Evolutionary conservation across 1,140 invertebrate genomes (phyloP).

Genomic region (Bathynomus jamesi): DNA sequence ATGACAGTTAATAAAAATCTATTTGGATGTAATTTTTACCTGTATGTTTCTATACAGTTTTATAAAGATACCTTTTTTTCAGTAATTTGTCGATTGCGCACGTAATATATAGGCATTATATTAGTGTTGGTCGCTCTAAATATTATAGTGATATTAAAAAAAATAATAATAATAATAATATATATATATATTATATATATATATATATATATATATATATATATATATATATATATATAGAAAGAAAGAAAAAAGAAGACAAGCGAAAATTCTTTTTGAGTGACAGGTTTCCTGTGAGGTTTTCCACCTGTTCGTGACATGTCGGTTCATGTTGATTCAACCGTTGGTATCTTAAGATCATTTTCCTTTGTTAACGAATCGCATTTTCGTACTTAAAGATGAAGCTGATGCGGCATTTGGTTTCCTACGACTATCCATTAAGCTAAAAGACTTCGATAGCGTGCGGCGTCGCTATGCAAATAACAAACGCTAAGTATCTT

Average conservation of each 20-base stretch:
- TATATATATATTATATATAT: slow-evolving; percentile 3
- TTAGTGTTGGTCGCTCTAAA: too few relatives aligned
- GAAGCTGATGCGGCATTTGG: neutral
- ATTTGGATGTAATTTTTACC: too few relatives aligned
- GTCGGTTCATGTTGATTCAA: neutral
- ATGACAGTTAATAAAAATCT: too few relatives aligned
- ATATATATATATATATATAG: slow-evolving; percentile 16
- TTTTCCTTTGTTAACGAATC: neutral
- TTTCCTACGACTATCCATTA: neutral
- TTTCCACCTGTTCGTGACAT: neutral
- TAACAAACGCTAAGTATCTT: neutral
- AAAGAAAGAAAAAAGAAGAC: neutral
- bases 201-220: slow-evolving; percentile 17
- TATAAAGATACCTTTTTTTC: too few relatives aligned
- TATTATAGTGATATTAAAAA: neutral
- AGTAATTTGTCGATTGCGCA: too few relatives aligned
- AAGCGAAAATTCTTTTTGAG: neutral
- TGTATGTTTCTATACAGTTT: too few relatives aligned
- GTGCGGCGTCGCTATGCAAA: neutral
- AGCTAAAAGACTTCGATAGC: neutral
- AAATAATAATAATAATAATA: neutral
- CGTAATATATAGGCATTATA: too few relatives aligned
- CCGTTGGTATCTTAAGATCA: neutral
- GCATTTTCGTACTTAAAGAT: neutral
- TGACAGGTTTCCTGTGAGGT: neutral